phyloP scores from a whole-genome alignment of 2,888 invertebrate genomes.

The Drosophila nr. medialis region DNA sequence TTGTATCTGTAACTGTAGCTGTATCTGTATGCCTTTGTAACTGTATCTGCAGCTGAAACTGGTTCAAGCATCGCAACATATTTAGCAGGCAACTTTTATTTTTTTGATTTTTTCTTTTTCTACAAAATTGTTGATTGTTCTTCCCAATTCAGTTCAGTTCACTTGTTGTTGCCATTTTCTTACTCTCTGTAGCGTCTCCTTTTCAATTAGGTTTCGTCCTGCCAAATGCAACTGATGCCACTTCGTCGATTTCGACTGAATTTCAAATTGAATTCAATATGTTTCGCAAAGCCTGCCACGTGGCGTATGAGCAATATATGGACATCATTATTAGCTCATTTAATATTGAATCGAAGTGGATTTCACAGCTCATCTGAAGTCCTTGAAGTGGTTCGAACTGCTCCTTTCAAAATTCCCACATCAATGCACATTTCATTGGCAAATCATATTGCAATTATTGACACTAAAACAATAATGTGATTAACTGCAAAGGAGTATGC shows the following conservation, averaged over 20 bases:
- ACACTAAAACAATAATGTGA: neutral
- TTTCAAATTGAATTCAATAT: slow-evolving; percentile 24
- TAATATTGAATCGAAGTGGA: slow-evolving; percentile 15
- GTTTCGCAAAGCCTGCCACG: neutral
- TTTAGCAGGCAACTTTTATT: slow-evolving; percentile 32
- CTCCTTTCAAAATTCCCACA: neutral
- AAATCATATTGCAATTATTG: slow-evolving; percentile 2
- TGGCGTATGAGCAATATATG: slow-evolving; percentile 18
- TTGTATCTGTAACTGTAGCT: slow-evolving; percentile 11
- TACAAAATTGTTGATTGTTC: slow-evolving; percentile 53
- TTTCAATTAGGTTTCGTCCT: slow-evolving; percentile 17
- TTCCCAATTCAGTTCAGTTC: slow-evolving; percentile 17
- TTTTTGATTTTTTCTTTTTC: slow-evolving; percentile 1
- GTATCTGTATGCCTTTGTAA: slow-evolving; percentile 25
- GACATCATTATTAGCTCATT: slow-evolving; percentile 24
- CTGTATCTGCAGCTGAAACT: slow-evolving; percentile 33
- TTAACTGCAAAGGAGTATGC: neutral
- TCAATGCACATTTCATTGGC: neutral
- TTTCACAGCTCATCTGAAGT: slow-evolving; percentile 4
- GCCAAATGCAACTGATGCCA: slow-evolving; percentile 39
- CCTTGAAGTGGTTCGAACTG: neutral
- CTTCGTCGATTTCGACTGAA: slow-evolving; percentile 30
- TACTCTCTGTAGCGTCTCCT: neutral
- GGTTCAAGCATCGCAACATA: slow-evolving; percentile 49
- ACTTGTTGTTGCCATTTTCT: slow-evolving; percentile 20